phyloP scores from a whole-genome alignment of 1,140 invertebrate species.

The Sinella curviseta region DNA sequence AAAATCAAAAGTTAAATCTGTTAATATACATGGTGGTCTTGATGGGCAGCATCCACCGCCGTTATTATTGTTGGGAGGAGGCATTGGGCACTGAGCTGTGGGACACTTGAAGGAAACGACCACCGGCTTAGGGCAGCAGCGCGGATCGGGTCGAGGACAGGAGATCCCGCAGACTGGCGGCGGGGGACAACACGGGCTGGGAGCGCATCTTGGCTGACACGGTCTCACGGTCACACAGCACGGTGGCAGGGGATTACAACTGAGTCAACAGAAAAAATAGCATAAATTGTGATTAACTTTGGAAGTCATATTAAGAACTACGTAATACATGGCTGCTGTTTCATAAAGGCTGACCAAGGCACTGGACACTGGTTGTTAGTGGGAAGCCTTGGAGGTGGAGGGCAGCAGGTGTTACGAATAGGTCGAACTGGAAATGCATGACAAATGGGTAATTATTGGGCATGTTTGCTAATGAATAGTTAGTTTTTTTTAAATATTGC shows the following conservation, averaged over 20 bases:
- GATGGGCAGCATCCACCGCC: no score
- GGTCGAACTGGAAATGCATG: constrained; percentile 32
- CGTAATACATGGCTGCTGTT: no score
- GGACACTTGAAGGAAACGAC: constrained; percentile 19
- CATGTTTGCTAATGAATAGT: no score
- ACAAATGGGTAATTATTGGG: no score
- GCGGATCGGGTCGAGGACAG: constrained; percentile 11
- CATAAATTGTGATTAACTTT: no score
- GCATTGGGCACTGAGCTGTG: neutral
- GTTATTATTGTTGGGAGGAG: no score
- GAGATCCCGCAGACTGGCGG: constrained; percentile 10
- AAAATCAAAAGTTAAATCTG: no score
- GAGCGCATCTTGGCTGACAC: constrained; percentile 6
- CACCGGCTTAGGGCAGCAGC: constrained; percentile 15
- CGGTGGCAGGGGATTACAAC: constrained; percentile 40
- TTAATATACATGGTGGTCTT: no score
- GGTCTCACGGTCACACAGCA: constrained; percentile 33
- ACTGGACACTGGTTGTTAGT: constrained; percentile 1
- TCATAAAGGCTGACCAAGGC: constrained; percentile 20
- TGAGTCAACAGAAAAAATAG: no score
- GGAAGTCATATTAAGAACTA: no score
- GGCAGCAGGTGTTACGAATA: constrained; percentile 34
- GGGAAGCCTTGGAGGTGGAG: constrained; percentile 31
- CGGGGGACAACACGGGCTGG: constrained; percentile 7
- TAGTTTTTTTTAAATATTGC: no score